Evolutionary conservation across 2,888 invertebrate genomes (phyloP), one percentile per base, ranked within the genome.

Genomic region (Trimorus sp.): DNA sequence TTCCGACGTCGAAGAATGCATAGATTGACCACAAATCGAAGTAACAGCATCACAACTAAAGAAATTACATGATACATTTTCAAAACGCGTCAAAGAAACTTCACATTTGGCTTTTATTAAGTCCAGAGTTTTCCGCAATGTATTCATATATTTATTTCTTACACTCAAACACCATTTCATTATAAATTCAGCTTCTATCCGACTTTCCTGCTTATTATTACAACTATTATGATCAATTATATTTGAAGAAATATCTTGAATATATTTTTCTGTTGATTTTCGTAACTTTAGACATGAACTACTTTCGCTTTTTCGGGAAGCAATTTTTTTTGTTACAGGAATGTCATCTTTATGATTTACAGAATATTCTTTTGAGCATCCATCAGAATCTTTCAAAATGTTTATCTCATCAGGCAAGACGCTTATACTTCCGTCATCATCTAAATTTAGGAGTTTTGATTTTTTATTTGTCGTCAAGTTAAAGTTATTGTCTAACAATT

Each of bases 1-100:
- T 62, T 62, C 62, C 5, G 62, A 62, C 6, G 45, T 7, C 12
- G 36, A 12, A 48, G 48, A 26, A 48, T 62, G 48, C 62, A 48
- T 62, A 12, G 48, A 48, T 48, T 26, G 45, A 62, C 62, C 62
- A 36, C 36, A 62, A 11, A 45, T 4, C 26, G 62, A 14, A 36
- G 26, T 11, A 62, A 62, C 12, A 26, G 11, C 48, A 6, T 62
- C 62, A 16, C 48, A 12, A 11, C 48, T 48, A n/a, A 36, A n/a
- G 45, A 62, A 14, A 62, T 26, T 9, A 11, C 12, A 12, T 1
- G 62, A 62, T 2, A 62, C 7, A 12, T 12, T 4, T 40, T 62
- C 6, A 6, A 48, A 45, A 36, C 62, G 62, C 4, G 62, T 26
- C 12, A 62, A 16, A 36, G 62, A 62, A n/a, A 62, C 48, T 48